Base-by-base conservation (phyloP, 2,888 invertebrate species). In the Drosophila percnosoma region DNA sequence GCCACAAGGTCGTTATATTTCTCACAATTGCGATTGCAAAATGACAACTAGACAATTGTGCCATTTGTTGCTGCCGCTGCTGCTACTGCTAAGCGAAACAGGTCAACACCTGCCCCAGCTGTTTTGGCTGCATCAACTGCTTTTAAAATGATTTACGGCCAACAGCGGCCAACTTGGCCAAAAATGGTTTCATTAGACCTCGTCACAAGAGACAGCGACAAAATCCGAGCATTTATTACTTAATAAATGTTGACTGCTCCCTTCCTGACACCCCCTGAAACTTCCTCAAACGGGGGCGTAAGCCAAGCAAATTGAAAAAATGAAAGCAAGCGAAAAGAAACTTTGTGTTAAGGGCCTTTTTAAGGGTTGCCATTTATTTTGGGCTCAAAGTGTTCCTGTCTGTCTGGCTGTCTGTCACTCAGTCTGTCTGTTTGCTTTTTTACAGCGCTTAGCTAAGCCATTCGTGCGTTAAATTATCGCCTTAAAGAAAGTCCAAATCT, bases 401-500 rank as follows among this genome's bases (percentile, higher is more conserved):
- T 51, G 18, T 53, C 27, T 31, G 18, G 27, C 11, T 34, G 31
- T 13, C 24, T 33, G 33, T 33, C 33, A 33, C 11, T 33, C 33
- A 33, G 33, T 33, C 33, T 1, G 33, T 33, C 42, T 68, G 45
- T 74, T 53, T 73, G 45, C 59, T 60, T 81, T 80, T 57, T 42
- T 18, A 73, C 80, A 83, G 69, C 80, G 75, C 85, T 89, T 83
- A 87, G 74, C 75, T 75, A 64, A 83, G 27, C 76, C 85, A 80
- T 81, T 87, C 83, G 82, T 83, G 89, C 87, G 89, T 87, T 89
- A 87, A 87, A 87, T 87, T 89, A 84, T 80, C 78, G 83, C 70
- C 80, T 61, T 84, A 80, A 82, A 71, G 82, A 71, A 63, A 40
- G 21, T 34, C 59, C 61, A 38, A 53, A 53, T 34, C 10, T 24